Evolutionary conservation across 2,888 invertebrate species (phyloP).

Genomic region (Melinaea marsaeus): DNA sequence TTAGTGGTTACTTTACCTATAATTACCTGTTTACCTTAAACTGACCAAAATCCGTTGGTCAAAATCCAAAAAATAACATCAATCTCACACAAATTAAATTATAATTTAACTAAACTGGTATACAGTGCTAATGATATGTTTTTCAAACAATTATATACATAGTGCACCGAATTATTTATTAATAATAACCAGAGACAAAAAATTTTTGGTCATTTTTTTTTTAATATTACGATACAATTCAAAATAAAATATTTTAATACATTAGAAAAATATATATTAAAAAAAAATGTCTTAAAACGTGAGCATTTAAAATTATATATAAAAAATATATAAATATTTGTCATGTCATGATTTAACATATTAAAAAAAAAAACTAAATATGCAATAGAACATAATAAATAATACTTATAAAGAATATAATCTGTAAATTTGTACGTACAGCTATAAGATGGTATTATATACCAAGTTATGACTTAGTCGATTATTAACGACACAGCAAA

Average conservation of each 20-base stretch:
- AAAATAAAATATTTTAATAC: too few relatives aligned
- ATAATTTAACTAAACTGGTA: conserved; percentile 12
- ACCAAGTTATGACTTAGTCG: conserved; percentile 32
- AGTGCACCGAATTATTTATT: conserved; percentile 20
- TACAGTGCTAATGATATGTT: conserved; percentile 28
- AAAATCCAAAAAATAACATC: conserved; percentile 4
- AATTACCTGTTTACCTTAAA: conserved; percentile 4
- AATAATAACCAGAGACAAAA: conserved; percentile 13
- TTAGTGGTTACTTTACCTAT: conserved; percentile 9
- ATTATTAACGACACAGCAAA: conserved; percentile 21
- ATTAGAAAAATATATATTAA: conserved; percentile 14
- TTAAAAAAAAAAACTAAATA: conserved; percentile 54
- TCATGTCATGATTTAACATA: conserved; percentile 72
- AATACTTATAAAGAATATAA: conserved; percentile 59
- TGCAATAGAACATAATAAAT: conserved; percentile 52
- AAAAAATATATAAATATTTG: conserved; percentile 52
- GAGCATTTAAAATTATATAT: conserved; percentile 36
- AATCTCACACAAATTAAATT: conserved; percentile 15
- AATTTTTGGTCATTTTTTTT: conserved; percentile 4
- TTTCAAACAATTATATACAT: conserved; percentile 18
- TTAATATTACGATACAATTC: too few relatives aligned
- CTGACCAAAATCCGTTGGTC: conserved; percentile 7
- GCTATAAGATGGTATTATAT: conserved; percentile 37
- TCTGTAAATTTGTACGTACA: conserved; percentile 61
- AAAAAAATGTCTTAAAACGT: conserved; percentile 25